Percentiles rank a stretch among this genome's conserved stretches.
phyloP scores from a whole-genome alignment of 2,888 invertebrate species.

The Meiosimyza decipiens region DNA sequence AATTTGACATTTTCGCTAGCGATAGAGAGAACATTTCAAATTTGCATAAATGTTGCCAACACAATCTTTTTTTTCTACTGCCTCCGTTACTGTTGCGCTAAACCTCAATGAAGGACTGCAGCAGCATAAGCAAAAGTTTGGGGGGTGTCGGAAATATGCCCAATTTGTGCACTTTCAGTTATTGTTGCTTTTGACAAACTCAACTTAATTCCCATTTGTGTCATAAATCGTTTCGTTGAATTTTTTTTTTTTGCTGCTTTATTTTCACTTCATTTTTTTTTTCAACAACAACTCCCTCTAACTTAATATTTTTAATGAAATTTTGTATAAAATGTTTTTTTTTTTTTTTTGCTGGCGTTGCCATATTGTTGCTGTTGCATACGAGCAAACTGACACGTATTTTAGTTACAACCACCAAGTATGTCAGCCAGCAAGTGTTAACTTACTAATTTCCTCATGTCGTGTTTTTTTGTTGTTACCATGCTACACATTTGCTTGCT shows the following conservation, averaged over 20 bases:
- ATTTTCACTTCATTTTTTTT: not conserved
- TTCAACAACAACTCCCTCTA: not conserved
- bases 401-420: no score
- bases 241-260: not conserved
- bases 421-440: slow-evolving; percentile 23
- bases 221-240: slow-evolving; percentile 26
- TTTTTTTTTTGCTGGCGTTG: not conserved
- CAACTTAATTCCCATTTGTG: slow-evolving; percentile 30
- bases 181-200: slow-evolving; percentile 25
- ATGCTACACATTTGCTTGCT: not conserved
- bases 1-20: no score
- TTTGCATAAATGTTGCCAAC: slow-evolving; percentile 7
- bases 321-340: not conserved
- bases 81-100: not conserved
- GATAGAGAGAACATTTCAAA: not conserved
- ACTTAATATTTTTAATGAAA: not conserved
- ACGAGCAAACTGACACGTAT: slow-evolving; percentile 15
- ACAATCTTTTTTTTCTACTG: not conserved
- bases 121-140: not conserved
- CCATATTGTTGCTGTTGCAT: slow-evolving; percentile 10
- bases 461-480: not conserved
- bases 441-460: slow-evolving; percentile 27
- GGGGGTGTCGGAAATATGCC: slow-evolving; percentile 8
- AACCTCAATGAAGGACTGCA: not conserved
- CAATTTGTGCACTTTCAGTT: slow-evolving; percentile 21